These are phyloP conservation scores for Theropithecus gelada DNA, from an alignment of 2,113 vertebrate species.

Conservation along the genomic window DNA sequence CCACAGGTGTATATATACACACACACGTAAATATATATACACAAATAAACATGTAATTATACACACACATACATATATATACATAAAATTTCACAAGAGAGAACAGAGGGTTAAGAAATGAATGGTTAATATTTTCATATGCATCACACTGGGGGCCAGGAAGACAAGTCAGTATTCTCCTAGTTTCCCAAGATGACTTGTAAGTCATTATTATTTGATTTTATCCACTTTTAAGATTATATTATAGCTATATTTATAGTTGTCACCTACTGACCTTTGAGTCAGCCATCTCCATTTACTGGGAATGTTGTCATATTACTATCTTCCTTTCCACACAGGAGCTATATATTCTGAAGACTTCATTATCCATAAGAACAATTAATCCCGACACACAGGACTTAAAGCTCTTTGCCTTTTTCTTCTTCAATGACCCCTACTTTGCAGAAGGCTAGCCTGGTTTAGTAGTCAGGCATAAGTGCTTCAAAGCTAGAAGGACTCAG, in stretches of 20 bases:
- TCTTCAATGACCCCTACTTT: neutral
- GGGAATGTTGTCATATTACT: neutral
- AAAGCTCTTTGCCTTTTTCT: neutral
- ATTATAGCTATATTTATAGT: neutral
- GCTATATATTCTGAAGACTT: neutral
- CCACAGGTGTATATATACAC: too few species aligned
- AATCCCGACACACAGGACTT: neutral
- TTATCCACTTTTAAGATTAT: neutral
- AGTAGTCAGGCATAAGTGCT: neutral
- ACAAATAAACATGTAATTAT: neutral
- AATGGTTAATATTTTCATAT: neutral
- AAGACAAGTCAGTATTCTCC: neutral
- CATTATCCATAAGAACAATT: neutral
- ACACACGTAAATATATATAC: neutral
- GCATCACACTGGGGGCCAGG: neutral
- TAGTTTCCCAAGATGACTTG: neutral
- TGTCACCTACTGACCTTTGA: neutral
- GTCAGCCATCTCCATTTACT: neutral
- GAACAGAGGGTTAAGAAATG: neutral
- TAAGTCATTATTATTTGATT: neutral
- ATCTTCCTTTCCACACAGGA: neutral
- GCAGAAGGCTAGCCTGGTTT: neutral
- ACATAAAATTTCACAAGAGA: neutral
- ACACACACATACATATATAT: too few species aligned
- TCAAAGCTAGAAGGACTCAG: neutral